Percentiles rank a stretch among this genome's conserved stretches.
Conservation (phyloP, 2,797 vertebrate genomes). For the Epinephelus coioides region DNA sequence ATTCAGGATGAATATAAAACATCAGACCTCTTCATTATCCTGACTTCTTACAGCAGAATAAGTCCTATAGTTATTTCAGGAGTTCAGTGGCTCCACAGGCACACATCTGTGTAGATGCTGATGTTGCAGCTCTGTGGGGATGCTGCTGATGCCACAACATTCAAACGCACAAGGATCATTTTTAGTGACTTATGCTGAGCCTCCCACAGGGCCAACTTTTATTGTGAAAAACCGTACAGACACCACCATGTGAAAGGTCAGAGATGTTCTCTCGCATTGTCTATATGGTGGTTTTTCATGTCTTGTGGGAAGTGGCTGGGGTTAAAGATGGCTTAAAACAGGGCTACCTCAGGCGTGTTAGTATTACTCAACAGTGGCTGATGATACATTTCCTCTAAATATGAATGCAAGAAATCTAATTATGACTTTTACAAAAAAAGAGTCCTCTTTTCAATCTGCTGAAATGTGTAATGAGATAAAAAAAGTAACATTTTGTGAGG, state of each 20-base stretch:
- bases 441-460: neutral
- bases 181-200: conserved; percentile 16
- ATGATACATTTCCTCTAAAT: neutral
- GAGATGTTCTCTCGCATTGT: conserved; percentile 16
- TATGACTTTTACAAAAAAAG: neutral
- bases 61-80: conserved; percentile 7
- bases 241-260: conserved; percentile 27
- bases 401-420: neutral
- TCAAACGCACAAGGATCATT: conserved; percentile 20
- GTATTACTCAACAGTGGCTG: neutral
- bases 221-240: conserved; percentile 16
- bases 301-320: neutral
- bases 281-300: conserved; percentile 9
- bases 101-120: conserved; percentile 47
- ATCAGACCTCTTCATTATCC: neutral
- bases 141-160: conserved; percentile 43
- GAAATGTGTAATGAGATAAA: neutral
- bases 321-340: conserved; percentile 35
- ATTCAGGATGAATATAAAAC: conserved; percentile 6
- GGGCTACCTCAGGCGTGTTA: neutral
- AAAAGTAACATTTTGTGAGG: neutral
- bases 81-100: conserved; percentile 31
- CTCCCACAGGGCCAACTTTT: conserved; percentile 2
- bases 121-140: conserved; percentile 57
- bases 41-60: neutral